Base-by-base conservation (phyloP, 2,797 vertebrate genomes). In the Dromococcyx pavoninus region DNA sequence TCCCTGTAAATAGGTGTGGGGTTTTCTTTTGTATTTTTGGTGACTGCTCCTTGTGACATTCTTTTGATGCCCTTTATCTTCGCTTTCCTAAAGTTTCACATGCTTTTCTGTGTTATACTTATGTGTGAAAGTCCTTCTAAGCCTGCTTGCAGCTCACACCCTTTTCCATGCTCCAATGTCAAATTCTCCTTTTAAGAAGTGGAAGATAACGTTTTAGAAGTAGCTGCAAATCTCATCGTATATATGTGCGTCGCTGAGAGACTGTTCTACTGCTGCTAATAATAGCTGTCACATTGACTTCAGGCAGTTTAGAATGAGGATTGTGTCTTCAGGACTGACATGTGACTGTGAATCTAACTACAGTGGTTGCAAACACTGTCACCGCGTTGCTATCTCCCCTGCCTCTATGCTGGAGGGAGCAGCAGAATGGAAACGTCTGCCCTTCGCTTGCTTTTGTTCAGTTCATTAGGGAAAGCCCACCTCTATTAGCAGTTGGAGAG, bases 241-340 rank as follows among this genome's bases (percentile, higher is more conserved):
- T 66, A 33, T 91, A 82, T 76, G 48, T 90, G 70, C 61, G 71
- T 90, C 50, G 33, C 44, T 11, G 70, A 66, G 62, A 51, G 43
- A 60, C 77, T 18, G 28, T 66, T 75, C 58, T 66, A 35, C 74
- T 71, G 37, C 88, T 81, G 83, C 94, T 96, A 88, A 92, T 95
- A 92, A 84, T 90, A 86, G 71, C 69, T 93, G 94, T 96, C 92
- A 94, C 83, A 75, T 13, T 86, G 89, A 79, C 43, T 83, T 75
- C 79, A 78, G 82, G 65, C 87, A 60, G 27, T 67, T 76, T 7
- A 58, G 70, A 79, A 56, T 0, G 4, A 78, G 85, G 87, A 46
- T 57, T 65, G 56, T 66, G 21, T 89, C 93, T 91, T 93, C 76
- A 73, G 88, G 79, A 69, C 79, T 41, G 89, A 62, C 76, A 10